Percentiles rank a stretch among this genome's conserved stretches.
These are phyloP conservation scores for Leptura quadrifasciata DNA, from an alignment of 2,888 invertebrate species.

Conservation along the genomic window DNA sequence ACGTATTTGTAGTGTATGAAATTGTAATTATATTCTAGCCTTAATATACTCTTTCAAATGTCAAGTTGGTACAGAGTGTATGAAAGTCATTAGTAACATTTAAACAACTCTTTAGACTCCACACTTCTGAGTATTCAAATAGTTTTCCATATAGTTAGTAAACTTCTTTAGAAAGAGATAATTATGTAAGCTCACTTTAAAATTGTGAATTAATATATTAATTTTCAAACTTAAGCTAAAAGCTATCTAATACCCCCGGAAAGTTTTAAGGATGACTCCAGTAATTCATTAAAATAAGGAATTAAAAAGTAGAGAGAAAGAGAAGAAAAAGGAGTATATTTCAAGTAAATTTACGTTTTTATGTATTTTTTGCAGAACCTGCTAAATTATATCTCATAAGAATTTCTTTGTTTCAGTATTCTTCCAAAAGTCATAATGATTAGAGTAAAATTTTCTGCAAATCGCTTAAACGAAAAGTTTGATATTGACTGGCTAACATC, in stretches of 20 bases:
- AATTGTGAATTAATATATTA: slow-evolving; percentile 22
- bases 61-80: no score
- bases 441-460: not conserved
- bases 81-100: no score
- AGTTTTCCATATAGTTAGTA: no score
- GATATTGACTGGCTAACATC: not conserved
- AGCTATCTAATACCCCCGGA: not conserved
- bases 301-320: slow-evolving; percentile 21
- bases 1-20: no score
- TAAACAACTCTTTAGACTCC: no score
- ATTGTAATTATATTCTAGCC: no score
- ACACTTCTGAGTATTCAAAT: no score
- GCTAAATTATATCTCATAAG: slow-evolving; percentile 19
- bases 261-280: not conserved
- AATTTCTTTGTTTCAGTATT: not conserved
- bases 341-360: slow-evolving; percentile 29
- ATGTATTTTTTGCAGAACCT: not conserved
- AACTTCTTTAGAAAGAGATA: no score
- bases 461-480: slow-evolving; percentile 14
- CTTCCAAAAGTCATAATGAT: not conserved
- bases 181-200: not conserved
- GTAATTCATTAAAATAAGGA: slow-evolving; percentile 24
- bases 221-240: slow-evolving; percentile 23
- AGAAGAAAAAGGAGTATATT: not conserved
- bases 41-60: no score